Evolutionary conservation across 2,888 invertebrate species (phyloP).

Genomic region (Schizaphis graminum): DNA sequence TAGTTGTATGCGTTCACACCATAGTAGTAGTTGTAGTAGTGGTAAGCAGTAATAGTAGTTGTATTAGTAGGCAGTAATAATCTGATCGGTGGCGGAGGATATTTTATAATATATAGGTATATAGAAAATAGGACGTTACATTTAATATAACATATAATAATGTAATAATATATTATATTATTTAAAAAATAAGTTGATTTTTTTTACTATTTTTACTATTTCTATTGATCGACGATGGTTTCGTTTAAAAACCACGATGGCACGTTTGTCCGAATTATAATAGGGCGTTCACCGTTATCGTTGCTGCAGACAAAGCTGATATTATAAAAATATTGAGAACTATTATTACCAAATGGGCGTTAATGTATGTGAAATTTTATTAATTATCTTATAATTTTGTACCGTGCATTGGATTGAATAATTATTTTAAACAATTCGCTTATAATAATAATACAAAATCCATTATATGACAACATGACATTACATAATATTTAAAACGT

Average conservation of each 20-base stretch:
- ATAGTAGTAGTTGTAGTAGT: background rate
- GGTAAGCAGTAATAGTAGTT: background rate
- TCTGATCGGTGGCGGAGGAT: background rate
- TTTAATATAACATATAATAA: background rate
- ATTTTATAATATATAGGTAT: background rate
- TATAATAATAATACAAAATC: background rate
- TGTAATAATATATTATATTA: background rate
- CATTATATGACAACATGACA: background rate
- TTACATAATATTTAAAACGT: background rate
- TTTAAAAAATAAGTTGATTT: background rate
- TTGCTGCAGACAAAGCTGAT: background rate
- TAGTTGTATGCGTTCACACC: conserved; percentile 54
- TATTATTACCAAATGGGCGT: conserved; percentile 41
- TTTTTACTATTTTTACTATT: conserved; percentile 6
- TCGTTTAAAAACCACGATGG: background rate
- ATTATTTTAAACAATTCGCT: background rate
- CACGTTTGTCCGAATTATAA: conserved; percentile 23
- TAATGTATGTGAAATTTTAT: background rate
- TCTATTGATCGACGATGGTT: background rate
- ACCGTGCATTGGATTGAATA: background rate
- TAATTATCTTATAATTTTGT: background rate
- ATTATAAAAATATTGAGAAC: background rate
- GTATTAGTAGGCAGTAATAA: background rate
- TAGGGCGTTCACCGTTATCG: conserved; percentile 42
- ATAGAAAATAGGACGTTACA: background rate